A percentile compares a stretch with the other conserved stretches of the same genome.
phyloP scores from a whole-genome alignment of 2,797 vertebrate species.

The Xenops minutus region DNA sequence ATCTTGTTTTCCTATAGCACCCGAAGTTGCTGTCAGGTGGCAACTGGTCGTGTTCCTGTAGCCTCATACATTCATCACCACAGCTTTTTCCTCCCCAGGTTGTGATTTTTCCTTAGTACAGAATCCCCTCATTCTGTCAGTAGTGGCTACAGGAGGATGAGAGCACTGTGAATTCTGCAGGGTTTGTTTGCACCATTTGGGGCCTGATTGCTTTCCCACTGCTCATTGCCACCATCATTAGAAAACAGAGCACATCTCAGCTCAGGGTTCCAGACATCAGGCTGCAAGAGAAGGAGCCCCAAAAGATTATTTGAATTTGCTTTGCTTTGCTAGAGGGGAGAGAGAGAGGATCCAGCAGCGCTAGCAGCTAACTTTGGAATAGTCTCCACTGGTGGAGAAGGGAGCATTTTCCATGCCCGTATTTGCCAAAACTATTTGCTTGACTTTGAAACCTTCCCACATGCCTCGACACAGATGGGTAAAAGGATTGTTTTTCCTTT shows the following conservation, averaged over 20 bases:
- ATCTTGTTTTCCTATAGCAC: not conserved
- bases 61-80: not conserved
- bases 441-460: slow-evolving; percentile 50
- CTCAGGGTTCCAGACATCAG: not conserved
- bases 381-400: not conserved
- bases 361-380: slow-evolving; percentile 37
- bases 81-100: not conserved
- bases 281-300: not conserved
- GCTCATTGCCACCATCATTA: not conserved
- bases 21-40: rapidly evolving
- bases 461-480: slow-evolving; percentile 21
- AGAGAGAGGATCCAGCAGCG: not conserved
- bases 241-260: not conserved
- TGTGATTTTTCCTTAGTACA: not conserved
- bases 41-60: rapidly evolving
- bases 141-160: not conserved
- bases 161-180: not conserved
- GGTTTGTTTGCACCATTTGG: not conserved
- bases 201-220: not conserved
- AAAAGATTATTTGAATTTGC: not conserved
- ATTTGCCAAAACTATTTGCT: slow-evolving; percentile 67
- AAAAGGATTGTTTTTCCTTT: slow-evolving; percentile 72
- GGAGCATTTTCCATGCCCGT: slow-evolving; percentile 57
- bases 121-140: not conserved
- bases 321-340: not conserved